Percentiles rank a stretch among this genome's conserved stretches.
phyloP scores from a whole-genome alignment of 2,797 vertebrate genomes.

The Myiothlypis chrysogaster region DNA sequence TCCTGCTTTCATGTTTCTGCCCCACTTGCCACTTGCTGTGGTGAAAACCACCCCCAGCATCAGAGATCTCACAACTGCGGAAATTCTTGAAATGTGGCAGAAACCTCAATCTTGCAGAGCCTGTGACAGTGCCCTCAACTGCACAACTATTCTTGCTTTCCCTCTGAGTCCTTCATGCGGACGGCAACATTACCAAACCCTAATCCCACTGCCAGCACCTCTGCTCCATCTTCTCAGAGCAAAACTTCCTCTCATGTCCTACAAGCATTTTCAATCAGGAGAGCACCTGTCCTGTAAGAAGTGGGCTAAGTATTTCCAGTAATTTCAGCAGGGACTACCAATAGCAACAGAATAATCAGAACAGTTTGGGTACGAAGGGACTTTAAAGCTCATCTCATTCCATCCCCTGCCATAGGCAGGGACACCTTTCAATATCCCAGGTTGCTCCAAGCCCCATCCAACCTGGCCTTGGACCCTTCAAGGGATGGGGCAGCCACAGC shows the following conservation, averaged over 20 bases:
- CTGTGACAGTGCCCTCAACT: neutral
- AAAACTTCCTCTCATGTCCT: neutral
- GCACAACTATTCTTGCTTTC: neutral
- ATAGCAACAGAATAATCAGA: neutral
- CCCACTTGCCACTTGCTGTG: neutral
- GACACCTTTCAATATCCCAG: neutral
- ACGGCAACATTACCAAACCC: neutral
- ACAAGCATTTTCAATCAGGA: neutral
- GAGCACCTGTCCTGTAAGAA: neutral
- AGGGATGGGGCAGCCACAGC: neutral
- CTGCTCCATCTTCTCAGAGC: neutral
- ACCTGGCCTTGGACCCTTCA: neutral
- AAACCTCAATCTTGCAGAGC: neutral
- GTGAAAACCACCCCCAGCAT: neutral
- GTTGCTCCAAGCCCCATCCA: accelerated
- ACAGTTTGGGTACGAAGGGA: neutral
- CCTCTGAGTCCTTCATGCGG: accelerated
- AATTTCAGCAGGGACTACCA: neutral
- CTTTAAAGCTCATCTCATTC: neutral
- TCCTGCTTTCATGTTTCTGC: neutral
- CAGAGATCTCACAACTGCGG: accelerated
- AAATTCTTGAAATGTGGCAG: neutral
- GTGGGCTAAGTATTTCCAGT: neutral
- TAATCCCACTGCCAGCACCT: neutral
- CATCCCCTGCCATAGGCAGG: neutral